A percentile compares a stretch with the other conserved stretches of the same genome.
These are phyloP conservation scores for Notodromas monacha DNA, from an alignment of 2,888 invertebrate species.

Conservation along the genomic window DNA sequence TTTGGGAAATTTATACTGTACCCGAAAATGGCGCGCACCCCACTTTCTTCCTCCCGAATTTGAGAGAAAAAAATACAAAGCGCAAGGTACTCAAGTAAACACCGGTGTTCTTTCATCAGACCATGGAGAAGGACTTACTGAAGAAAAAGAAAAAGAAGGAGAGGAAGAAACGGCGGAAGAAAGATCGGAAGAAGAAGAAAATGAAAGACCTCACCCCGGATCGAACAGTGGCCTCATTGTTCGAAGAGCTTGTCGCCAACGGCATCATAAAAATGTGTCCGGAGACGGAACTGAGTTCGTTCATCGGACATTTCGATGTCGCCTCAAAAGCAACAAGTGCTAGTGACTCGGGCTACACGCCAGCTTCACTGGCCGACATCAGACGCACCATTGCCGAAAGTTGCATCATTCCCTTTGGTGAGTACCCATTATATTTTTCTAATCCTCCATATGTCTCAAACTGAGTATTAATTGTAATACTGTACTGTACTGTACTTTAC, in stretches of 20 bases:
- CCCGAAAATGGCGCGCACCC: too few relatives aligned
- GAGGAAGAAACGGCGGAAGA: constrained; percentile 38
- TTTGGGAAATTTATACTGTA: too few relatives aligned
- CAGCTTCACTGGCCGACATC: constrained; percentile 40
- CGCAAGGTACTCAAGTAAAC: too few relatives aligned
- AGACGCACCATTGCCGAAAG: constrained; percentile 53
- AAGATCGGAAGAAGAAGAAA: constrained; percentile 54
- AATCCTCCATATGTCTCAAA: too few relatives aligned
- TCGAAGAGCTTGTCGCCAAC: constrained; percentile 62
- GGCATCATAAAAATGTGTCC: constrained; percentile 57
- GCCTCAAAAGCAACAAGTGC: constrained; percentile 5
- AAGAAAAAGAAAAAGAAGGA: constrained; percentile 35
- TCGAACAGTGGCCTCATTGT: constrained; percentile 53
- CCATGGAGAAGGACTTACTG: constrained; percentile 18
- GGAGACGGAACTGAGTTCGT: constrained; percentile 28
- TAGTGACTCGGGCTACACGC: constrained; percentile 17
- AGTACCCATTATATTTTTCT: too few relatives aligned
- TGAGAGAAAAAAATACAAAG: too few relatives aligned
- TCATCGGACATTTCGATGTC: constrained; percentile 44
- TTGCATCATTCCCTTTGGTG: constrained; percentile 52
- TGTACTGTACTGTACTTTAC: too few relatives aligned
- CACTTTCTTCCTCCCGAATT: too few relatives aligned
- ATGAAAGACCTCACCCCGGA: constrained; percentile 73
- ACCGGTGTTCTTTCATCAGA: too few relatives aligned
- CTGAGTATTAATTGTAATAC: too few relatives aligned